Base-by-base conservation (phyloP, 2,888 invertebrate genomes). In the Drosophila borborema region DNA sequence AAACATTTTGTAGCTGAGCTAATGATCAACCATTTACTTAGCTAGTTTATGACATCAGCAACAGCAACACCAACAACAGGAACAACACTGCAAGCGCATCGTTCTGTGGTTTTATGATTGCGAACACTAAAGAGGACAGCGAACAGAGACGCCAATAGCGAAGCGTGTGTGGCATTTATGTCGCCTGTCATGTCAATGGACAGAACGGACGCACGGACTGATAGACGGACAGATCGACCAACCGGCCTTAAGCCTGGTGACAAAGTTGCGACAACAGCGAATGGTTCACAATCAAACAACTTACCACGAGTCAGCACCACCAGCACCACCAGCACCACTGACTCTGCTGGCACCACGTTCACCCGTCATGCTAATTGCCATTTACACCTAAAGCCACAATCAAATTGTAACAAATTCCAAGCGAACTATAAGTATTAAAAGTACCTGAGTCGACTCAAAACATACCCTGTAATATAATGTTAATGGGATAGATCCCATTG, bases 1-100 rank as follows among this genome's bases (percentile, higher is more conserved):
- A 84, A 85, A 82, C 87, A 91, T 90, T 91, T 91, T 91, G 91
- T 91, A 84, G 85, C 87, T 82, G 84, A 51, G 62, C 72, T 80
- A 87, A 80, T 75, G 79, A 81, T 76, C 78, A 59, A 49, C 67
- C 89, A 87, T 86, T 83, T 80, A 76, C 68, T 86, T 76, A 61
- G 62, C 65, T 71, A 85, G 70, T 86, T 86, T 86, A 86, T 86
- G 85, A 60, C 71, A 74, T 46, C 62, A 62, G 64, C 64, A 69
- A 53, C 63, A 38, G 31, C 43, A 66, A 40, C 56, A 67, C 20
- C 66, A 65, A 23, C 41, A 67, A 5, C 41, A 67, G 70, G 59
- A 81, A 72, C 74, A 68, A 61, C 77, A 85, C 73, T 68, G 74
- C 64, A 80, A 68, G 67, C 82, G 88, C 84, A 82, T 84, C 86